Base-by-base conservation (phyloP, 2,888 invertebrate species). In the Perizoma flavofasciatum region DNA sequence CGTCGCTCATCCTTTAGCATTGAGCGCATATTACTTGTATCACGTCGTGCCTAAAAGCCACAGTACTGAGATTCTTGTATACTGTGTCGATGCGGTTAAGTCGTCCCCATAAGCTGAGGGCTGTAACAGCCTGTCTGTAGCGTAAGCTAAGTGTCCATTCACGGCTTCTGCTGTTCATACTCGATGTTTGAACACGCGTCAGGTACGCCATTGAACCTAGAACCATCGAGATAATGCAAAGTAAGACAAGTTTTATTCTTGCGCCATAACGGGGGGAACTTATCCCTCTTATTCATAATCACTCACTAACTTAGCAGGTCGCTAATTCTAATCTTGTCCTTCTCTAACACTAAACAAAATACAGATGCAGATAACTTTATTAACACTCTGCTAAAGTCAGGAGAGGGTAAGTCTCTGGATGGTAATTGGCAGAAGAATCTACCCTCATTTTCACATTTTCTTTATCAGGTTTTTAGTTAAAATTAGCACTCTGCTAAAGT, bases 191-290 rank as follows among this genome's bases (percentile, higher is more conserved):
- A 53, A 61, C 57, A 51, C 54, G 61, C 57, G 55, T 58, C 59
- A 57, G 54, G 62, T 51, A 63, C 65, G 73, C 66, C 62, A 55
- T 64, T 62, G 67, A 68, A 75, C 70, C 75, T 75, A 68, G 11
- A 44, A 44, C 0, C 41, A 55, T 48, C 37, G 4, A 34, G 51
- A 10, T 11, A 40, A 41, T n/a, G n/a, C 9, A 7, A 43, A 10
- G 22, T 11, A 22, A 45, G 45, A 22, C 37, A 37, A 37, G 37
- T 37, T 4, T 37, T 37, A 37, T 5, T 22, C 22, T 22, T 22
- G 22, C 3, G 22, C 22, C 22, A 22, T 22, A 22, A 22, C 22
- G 22, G 1, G 22, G 22, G 22, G 22, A 22, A 22, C 22, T 22
- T 22, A 22, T 22, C 22, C 22, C 22, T 22, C 22, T 22, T 22